These are phyloP conservation scores for Pedionomus torquatus DNA, from an alignment of 2,113 vertebrate genomes.

Conservation along the genomic window DNA sequence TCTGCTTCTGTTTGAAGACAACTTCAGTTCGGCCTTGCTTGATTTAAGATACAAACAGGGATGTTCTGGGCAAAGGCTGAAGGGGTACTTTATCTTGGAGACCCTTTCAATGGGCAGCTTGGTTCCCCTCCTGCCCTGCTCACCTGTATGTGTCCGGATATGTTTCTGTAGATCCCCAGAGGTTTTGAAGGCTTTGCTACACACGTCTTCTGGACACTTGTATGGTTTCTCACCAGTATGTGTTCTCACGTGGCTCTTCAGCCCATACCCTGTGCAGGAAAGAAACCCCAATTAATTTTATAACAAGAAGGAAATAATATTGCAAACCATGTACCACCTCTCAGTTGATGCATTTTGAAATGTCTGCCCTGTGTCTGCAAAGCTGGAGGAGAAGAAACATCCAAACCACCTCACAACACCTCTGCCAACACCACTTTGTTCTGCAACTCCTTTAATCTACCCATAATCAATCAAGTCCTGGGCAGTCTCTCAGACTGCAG, in stretches of 20 bases:
- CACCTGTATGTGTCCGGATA: slow-evolving; percentile 84
- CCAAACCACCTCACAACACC: neutral
- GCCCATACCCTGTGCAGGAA: slow-evolving; percentile 74
- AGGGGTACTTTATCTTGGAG: neutral
- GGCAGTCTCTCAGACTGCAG: neutral
- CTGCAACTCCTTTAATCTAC: neutral
- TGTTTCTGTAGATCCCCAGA: slow-evolving; percentile 87
- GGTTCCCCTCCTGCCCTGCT: neutral
- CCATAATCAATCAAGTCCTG: neutral
- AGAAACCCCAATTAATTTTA: neutral
- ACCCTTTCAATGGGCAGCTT: neutral
- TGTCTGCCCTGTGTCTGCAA: neutral
- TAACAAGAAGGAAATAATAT: neutral
- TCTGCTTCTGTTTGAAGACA: neutral
- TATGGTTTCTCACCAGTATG: slow-evolving; percentile 86
- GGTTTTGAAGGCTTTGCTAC: slow-evolving; percentile 87
- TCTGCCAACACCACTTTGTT: neutral
- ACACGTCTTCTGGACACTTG: slow-evolving; percentile 84
- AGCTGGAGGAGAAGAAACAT: neutral
- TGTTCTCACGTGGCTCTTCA: slow-evolving; percentile 83
- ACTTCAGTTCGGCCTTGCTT: neutral
- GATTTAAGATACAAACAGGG: neutral
- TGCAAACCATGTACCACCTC: neutral
- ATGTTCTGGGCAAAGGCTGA: neutral
- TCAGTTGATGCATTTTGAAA: neutral